These are phyloP conservation scores for Xiphorhynchus elegans DNA, from an alignment of 2,113 vertebrate species.

Conservation along the genomic window DNA sequence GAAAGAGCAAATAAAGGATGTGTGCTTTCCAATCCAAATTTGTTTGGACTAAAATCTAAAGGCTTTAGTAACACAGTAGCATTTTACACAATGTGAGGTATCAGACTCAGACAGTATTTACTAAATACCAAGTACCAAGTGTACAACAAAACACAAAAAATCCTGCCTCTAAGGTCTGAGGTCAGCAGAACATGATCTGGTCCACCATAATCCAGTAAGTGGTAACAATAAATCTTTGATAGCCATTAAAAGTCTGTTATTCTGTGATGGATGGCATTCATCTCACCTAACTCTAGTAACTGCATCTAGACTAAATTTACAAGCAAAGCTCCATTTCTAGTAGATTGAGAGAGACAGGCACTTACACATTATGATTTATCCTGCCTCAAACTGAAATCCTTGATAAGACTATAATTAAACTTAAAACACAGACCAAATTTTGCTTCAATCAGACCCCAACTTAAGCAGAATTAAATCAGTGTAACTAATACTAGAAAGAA, in stretches of 20 bases:
- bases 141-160: neutral
- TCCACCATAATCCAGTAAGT: neutral
- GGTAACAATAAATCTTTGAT: neutral
- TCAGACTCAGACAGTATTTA: neutral
- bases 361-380: neutral
- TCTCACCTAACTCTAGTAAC: neutral
- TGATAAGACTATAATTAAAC: neutral
- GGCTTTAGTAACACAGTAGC: neutral
- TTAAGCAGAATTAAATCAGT: neutral
- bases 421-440: neutral
- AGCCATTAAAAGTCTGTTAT: neutral
- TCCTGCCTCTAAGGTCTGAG: neutral
- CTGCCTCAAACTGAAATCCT: neutral
- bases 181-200: neutral
- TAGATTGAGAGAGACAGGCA: neutral
- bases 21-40: neutral
- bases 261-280: neutral
- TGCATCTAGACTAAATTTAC: neutral
- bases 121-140: neutral
- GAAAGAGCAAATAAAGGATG: constrained; percentile 5
- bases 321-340: neutral
- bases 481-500: neutral
- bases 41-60: neutral
- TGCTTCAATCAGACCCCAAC: neutral
- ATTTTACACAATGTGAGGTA: neutral